phyloP scores from a whole-genome alignment of 1,140 invertebrate genomes.

The Mercenaria mercenaria region DNA sequence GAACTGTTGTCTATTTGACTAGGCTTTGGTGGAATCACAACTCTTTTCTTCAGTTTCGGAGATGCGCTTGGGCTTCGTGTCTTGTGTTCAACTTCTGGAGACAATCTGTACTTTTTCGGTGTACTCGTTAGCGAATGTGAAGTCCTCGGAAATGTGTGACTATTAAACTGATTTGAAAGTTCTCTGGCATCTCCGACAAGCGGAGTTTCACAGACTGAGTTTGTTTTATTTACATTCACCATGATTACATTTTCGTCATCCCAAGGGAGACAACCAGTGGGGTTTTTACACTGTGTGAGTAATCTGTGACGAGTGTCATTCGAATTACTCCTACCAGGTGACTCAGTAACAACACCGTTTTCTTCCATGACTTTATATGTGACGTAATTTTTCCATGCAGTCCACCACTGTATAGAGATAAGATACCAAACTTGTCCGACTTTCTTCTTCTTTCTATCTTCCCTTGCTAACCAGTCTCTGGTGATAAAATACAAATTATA shows the following conservation, averaged over 20 bases:
- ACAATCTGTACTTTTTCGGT: slow-evolving; percentile 72
- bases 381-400: slow-evolving; percentile 92
- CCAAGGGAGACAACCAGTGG: slow-evolving; percentile 72
- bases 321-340: slow-evolving; percentile 3
- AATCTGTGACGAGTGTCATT: slow-evolving; percentile 45
- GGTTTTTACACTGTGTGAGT: slow-evolving; percentile 52
- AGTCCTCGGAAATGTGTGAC: slow-evolving; percentile 64
- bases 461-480: slow-evolving; percentile 91
- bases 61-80: slow-evolving; percentile 80
- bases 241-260: slow-evolving; percentile 81
- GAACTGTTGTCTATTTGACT: slow-evolving; percentile 93
- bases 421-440: slow-evolving; percentile 95
- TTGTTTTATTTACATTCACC: slow-evolving; percentile 68
- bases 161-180: slow-evolving; percentile 33
- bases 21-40: slow-evolving; percentile 86
- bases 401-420: slow-evolving; percentile 94
- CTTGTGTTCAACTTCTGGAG: slow-evolving; percentile 69
- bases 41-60: slow-evolving; percentile 76
- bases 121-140: slow-evolving; percentile 69
- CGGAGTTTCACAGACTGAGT: slow-evolving; percentile 42
- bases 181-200: slow-evolving; percentile 10
- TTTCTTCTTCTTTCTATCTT: slow-evolving; percentile 90
- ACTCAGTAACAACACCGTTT: slow-evolving; percentile 18
- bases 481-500: slow-evolving; percentile 12
- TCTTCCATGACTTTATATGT: slow-evolving; percentile 57